Evolutionary conservation across 1,140 invertebrate genomes (phyloP).

Genomic region (Temnothorax nylanderi): DNA sequence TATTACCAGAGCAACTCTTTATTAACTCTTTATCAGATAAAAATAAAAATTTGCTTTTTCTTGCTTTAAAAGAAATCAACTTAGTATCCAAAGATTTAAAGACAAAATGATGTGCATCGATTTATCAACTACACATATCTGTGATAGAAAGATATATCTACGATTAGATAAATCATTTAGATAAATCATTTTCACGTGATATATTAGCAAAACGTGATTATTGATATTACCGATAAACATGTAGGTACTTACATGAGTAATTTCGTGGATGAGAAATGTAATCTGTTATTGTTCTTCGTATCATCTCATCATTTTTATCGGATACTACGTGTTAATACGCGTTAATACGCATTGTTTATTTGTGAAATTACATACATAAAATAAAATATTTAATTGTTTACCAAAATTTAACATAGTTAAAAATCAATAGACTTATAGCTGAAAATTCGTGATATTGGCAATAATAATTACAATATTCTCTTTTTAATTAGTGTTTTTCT

Average conservation of each 20-base stretch:
- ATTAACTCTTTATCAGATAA: not conserved
- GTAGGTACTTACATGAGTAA: not conserved
- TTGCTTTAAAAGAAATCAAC: not conserved
- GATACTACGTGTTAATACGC: not conserved
- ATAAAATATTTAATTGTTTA: not conserved
- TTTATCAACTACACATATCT: not conserved
- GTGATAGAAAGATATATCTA: not conserved
- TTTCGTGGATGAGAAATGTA: not conserved
- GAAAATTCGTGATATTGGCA: not conserved
- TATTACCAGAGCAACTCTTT: not conserved
- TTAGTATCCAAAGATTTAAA: not conserved
- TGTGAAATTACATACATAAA: not conserved
- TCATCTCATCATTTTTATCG: not conserved
- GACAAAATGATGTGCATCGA: not conserved
- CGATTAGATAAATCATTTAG: not conserved
- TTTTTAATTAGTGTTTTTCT: not conserved
- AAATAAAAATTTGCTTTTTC: not conserved
- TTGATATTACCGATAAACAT: conserved; percentile 10
- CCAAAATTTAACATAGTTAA: not conserved
- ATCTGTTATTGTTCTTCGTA: not conserved
- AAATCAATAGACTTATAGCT: not conserved
- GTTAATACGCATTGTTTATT: not conserved
- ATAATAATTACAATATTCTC: not conserved
- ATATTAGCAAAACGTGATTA: not conserved
- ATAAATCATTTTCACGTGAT: not conserved